These are phyloP conservation scores for Muscidifurax raptorellus DNA, from an alignment of 1,140 invertebrate genomes.

Conservation along the genomic window DNA sequence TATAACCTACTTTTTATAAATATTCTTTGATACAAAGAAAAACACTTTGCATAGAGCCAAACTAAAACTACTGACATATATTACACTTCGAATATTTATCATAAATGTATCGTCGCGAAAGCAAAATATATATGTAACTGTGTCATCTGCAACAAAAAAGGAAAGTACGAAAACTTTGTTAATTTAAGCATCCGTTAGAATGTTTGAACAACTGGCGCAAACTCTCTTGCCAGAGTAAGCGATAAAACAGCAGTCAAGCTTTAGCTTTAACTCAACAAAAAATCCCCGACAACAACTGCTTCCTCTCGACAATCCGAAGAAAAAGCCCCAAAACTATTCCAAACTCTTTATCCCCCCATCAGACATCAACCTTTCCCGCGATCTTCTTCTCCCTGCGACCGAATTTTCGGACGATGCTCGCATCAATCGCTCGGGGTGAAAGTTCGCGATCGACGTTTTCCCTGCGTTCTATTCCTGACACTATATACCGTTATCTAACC, in stretches of 20 bases:
- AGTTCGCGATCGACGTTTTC: conserved; percentile 12
- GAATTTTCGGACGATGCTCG: neutral
- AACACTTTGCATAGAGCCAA: neutral
- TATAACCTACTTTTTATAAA: neutral
- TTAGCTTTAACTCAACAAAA: neutral
- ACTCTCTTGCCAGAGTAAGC: neutral
- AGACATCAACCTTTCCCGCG: neutral
- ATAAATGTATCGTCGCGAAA: neutral
- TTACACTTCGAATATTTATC: neutral
- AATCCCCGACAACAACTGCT: neutral
- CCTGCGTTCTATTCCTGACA: neutral
- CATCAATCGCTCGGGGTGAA: neutral
- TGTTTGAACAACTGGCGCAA: neutral
- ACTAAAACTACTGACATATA: neutral
- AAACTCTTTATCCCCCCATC: neutral
- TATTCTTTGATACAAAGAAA: neutral
- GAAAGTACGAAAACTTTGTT: neutral
- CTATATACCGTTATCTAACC: conserved; percentile 17
- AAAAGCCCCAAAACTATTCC: neutral
- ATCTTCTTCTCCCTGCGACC: neutral
- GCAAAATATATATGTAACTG: neutral
- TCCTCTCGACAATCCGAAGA: neutral
- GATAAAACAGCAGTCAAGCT: neutral
- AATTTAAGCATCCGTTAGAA: neutral
- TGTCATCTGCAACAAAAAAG: neutral